phyloP scores from a whole-genome alignment of 2,113 vertebrate genomes.

The Mohoua ochrocephala region DNA sequence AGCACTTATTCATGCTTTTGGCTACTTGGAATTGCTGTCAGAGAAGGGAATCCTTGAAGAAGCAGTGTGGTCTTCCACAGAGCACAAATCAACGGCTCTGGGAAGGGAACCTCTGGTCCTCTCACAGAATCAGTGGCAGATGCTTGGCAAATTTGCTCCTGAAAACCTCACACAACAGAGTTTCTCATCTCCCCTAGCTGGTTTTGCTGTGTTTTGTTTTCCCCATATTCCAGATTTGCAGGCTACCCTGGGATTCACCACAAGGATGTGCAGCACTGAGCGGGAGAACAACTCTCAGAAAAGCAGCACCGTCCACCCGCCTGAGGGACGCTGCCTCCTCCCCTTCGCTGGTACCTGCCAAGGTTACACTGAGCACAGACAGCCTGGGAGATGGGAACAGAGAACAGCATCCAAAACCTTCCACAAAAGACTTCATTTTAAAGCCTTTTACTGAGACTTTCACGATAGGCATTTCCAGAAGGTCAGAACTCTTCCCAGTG shows the following conservation, averaged over 20 bases:
- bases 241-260: background rate
- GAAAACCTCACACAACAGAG: background rate
- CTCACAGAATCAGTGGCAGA: background rate
- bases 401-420: background rate
- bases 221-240: background rate
- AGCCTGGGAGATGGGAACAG: background rate
- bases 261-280: background rate
- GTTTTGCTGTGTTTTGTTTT: background rate
- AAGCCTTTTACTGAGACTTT: background rate
- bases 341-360: background rate
- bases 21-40: background rate
- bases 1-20: background rate
- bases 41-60: background rate
- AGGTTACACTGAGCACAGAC: background rate
- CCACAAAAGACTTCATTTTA: background rate
- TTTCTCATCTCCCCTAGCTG: background rate
- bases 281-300: background rate
- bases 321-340: background rate
- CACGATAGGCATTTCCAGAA: background rate
- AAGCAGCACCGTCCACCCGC: background rate
- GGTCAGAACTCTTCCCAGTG: background rate
- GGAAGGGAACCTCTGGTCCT: background rate
- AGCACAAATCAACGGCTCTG: background rate
- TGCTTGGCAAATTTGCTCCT: background rate
- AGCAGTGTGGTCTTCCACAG: background rate